phyloP scores from a whole-genome alignment of 2,888 invertebrate species.

The Gisinianus flammeolus region DNA sequence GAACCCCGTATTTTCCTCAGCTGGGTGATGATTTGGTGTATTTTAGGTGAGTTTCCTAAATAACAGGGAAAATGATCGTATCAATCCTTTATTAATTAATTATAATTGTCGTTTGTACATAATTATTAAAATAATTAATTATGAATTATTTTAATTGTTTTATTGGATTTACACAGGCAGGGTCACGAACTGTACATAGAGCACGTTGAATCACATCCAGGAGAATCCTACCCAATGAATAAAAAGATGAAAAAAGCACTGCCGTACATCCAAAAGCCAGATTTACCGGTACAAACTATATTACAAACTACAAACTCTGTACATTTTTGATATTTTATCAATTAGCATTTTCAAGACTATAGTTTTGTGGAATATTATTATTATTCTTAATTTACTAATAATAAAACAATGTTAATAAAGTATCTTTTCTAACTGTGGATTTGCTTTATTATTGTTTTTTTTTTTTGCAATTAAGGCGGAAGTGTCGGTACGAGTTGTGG shows the following conservation, averaged over 20 bases:
- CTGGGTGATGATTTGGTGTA: constrained; percentile 92
- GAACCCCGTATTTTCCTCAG: constrained; percentile 97
- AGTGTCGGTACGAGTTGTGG: constrained; percentile 70
- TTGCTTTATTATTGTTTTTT: too few species aligned
- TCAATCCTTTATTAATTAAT: neutral
- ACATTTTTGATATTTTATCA: too few species aligned
- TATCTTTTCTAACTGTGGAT: too few species aligned
- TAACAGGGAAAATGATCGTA: neutral
- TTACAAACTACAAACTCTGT: too few species aligned
- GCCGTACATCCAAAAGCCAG: constrained; percentile 61
- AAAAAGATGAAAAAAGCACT: constrained; percentile 60
- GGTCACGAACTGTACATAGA: constrained; percentile 80
- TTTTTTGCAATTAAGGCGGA: too few species aligned
- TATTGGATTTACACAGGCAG: constrained; percentile 65
- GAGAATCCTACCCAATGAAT: constrained; percentile 78
- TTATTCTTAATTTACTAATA: too few species aligned
- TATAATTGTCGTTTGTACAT: neutral
- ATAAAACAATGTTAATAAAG: too few species aligned
- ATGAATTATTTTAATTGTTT: constrained; percentile 27
- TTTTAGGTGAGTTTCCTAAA: constrained; percentile 72
- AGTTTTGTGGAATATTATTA: too few species aligned
- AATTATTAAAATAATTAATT: neutral
- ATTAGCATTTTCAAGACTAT: too few species aligned
- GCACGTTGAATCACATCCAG: constrained; percentile 69
- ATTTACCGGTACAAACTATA: constrained; percentile 37